Evolutionary conservation across 1,140 invertebrate species (phyloP), one percentile per base, ranked within the genome.

Genomic region (Lasaia peninsularis): DNA sequence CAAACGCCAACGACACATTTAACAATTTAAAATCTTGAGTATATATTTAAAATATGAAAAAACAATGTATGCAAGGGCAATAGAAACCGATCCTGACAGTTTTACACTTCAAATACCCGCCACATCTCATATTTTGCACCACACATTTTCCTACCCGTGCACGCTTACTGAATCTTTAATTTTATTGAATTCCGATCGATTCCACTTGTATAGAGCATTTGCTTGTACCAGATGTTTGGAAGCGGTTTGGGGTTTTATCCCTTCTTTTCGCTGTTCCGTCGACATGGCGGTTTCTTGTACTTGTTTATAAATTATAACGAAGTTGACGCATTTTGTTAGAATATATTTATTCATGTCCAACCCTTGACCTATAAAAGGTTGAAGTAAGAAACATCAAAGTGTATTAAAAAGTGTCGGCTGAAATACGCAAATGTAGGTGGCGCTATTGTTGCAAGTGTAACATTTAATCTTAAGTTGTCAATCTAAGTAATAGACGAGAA

Each of bases 131-230:
- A 6, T 52, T 69, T 73, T 68, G 33, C 9, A 49, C 58, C 63
- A 7, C 31, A 62, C 55, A 62, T 55, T 62, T 32, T 65, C 58
- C 71, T 71, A 68, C 63, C 59, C 71, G 55, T 59, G 67, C 67
- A 80, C 78, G 76, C 71, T 71, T 67, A 62, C 68, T 80, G 80
- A 79, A 83, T 83, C 66, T 83, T 79, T 83, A 83, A 83, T 83
- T 78, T 79, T 78, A 80, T 79, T 75, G 76, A 76, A 80, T 80
- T 77, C 69, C 68, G 58, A 83, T 83, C 75, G 71, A 75, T 75
- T 66, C 69, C 68, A 72, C 70, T 72, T 66, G 58, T 67, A 64
- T 61, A 60, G 58, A 57, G 62, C 55, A 54, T 68, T 57, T 58
- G 54, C 58, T 56, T 67, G 58, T 58, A 58, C 63, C 75, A 78